Conservation (phyloP, 2,113 vertebrate genomes). For the Salvelinus namaycush region DNA sequence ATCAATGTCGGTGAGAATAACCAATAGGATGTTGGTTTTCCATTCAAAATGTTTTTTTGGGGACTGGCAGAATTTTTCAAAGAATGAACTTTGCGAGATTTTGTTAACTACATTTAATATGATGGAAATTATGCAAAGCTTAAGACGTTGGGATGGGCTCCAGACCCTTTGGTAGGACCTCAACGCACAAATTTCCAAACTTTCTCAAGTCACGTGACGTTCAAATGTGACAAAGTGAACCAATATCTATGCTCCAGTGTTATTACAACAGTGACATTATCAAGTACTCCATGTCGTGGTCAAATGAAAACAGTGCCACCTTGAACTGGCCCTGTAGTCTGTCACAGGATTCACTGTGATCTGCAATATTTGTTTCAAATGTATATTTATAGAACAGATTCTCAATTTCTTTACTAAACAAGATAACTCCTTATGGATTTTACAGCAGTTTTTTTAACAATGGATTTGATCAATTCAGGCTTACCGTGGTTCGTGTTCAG, state of each 20-base stretch:
- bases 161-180: not conserved
- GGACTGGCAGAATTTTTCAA: conserved; percentile 13
- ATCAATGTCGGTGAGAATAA: not conserved
- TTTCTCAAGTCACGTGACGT: not conserved
- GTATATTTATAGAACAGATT: conserved; percentile 3
- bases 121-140: not conserved
- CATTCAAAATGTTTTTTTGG: conserved; percentile 1
- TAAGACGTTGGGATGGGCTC: not conserved
- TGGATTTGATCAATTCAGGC: not conserved
- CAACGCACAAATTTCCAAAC: not conserved
- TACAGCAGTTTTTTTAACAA: not conserved
- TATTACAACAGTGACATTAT: not conserved
- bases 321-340: conserved; percentile 20
- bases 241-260: not conserved
- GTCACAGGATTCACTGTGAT: conserved; percentile 22
- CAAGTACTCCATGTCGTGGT: not conserved
- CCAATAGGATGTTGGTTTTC: not conserved
- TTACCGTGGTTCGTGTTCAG: too few species aligned
- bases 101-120: not conserved
- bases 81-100: conserved; percentile 5
- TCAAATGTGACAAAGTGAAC: not conserved
- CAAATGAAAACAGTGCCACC: not conserved
- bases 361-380: conserved; percentile 33
- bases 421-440: not conserved
- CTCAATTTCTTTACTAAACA: not conserved